Evolutionary conservation across 2,113 vertebrate genomes (phyloP).

Genomic region (Vanacampus margaritifer): DNA sequence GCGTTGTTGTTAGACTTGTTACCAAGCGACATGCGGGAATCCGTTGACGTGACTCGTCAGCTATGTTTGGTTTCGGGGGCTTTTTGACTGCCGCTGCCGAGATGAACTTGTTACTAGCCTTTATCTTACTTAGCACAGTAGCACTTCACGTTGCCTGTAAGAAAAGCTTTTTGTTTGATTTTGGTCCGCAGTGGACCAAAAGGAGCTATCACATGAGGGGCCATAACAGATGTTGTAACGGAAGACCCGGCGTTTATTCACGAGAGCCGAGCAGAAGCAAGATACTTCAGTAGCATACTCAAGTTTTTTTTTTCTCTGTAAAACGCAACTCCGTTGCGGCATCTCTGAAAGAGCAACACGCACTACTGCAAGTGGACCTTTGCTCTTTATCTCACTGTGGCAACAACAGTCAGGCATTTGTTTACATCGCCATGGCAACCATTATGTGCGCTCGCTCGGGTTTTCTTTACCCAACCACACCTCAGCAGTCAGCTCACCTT

Average conservation of each 20-base stretch:
- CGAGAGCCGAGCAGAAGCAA: too few species aligned
- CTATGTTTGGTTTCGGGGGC: not conserved
- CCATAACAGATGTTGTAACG: too few species aligned
- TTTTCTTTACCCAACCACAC: conserved; percentile 11
- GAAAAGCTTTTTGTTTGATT: not conserved
- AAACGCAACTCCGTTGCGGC: not conserved
- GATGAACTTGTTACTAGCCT: not conserved
- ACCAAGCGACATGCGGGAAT: not conserved
- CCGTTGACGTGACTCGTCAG: not conserved
- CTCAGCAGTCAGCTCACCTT: conserved; percentile 43
- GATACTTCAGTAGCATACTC: too few species aligned
- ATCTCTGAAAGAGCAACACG: not conserved
- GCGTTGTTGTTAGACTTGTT: not conserved
- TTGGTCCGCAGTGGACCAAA: too few species aligned
- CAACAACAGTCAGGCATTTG: conserved; percentile 10
- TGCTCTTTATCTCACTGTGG: not conserved
- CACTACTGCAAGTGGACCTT: not conserved
- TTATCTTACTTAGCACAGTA: not conserved
- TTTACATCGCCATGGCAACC: conserved; percentile 35
- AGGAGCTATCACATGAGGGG: too few species aligned
- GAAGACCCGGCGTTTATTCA: too few species aligned
- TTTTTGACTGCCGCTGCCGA: not conserved
- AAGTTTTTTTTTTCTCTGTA: not conserved
- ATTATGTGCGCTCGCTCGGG: conserved; percentile 33
- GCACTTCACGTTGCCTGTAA: not conserved